Percentiles rank a stretch among this genome's conserved stretches.
These are phyloP conservation scores for Cydia splendana DNA, from an alignment of 1,140 invertebrate genomes.

Conservation along the genomic window DNA sequence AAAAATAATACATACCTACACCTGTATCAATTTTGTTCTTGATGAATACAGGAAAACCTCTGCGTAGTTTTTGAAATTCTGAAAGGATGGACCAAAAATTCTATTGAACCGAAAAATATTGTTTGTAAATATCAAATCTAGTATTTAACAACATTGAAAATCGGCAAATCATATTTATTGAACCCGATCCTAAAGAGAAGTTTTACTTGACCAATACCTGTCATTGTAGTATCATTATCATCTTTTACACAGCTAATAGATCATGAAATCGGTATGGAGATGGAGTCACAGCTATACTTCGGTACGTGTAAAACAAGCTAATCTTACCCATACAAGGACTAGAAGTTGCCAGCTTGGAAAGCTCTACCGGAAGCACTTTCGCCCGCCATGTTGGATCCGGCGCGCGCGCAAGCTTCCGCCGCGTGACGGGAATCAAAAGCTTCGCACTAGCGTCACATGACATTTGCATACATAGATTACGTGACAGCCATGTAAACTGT, in stretches of 20 bases:
- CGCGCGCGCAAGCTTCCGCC: constrained; percentile 70
- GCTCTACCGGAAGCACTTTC: constrained; percentile 75
- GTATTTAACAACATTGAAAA: too few relatives aligned
- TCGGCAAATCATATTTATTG: too few relatives aligned
- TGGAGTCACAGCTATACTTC: neutral
- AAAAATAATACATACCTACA: neutral
- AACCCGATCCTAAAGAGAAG: too few relatives aligned
- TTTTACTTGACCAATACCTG: too few relatives aligned
- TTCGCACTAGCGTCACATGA: constrained; percentile 48
- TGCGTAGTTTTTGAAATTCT: too few relatives aligned
- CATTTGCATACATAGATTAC: constrained; percentile 73
- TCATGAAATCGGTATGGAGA: neutral
- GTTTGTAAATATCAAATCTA: too few relatives aligned
- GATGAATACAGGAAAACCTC: too few relatives aligned
- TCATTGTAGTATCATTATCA: too few relatives aligned
- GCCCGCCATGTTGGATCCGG: constrained; percentile 78
- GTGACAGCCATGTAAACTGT: constrained; percentile 65
- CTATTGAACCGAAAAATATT: too few relatives aligned
- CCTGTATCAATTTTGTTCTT: too few relatives aligned
- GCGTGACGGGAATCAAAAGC: constrained; percentile 77
- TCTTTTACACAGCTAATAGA: too few relatives aligned
- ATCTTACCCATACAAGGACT: constrained; percentile 38
- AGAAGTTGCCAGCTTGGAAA: constrained; percentile 69
- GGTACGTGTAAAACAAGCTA: neutral
- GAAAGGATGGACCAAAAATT: too few relatives aligned